Evolutionary conservation across 2,797 vertebrate genomes (phyloP).

Genomic region (Spheniscus humboldti): DNA sequence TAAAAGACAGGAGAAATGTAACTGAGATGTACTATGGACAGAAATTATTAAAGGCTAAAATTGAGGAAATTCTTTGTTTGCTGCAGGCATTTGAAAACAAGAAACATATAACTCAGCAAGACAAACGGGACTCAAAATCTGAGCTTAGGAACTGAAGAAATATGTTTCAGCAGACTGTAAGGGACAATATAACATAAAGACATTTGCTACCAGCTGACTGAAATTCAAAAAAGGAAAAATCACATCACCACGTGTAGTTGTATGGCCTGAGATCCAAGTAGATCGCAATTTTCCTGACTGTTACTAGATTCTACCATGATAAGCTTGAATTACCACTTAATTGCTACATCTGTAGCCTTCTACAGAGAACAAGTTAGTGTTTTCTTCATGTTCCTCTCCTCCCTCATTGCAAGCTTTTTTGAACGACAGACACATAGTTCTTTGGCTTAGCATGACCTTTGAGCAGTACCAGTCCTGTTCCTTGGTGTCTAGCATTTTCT

Average conservation of each 20-base stretch:
- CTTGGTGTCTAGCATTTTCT: background rate
- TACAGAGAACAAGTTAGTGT: background rate
- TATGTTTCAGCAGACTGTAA: slow-evolving; percentile 1
- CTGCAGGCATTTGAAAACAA: background rate
- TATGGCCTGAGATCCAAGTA: background rate
- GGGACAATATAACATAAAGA: background rate
- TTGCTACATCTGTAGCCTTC: background rate
- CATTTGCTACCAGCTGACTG: slow-evolving; percentile 19
- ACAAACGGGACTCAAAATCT: background rate
- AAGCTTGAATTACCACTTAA: background rate
- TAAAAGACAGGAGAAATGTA: background rate
- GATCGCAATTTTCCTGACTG: slow-evolving; percentile 7
- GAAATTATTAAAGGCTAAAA: background rate
- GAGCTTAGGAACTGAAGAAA: background rate
- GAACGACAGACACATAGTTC: background rate
- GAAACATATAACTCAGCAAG: background rate
- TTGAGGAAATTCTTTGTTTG: background rate
- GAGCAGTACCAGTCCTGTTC: background rate
- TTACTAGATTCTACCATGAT: slow-evolving; percentile 21
- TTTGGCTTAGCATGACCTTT: background rate
- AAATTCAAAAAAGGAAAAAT: slow-evolving; percentile 21
- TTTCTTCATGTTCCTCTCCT: background rate
- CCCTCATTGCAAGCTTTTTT: background rate
- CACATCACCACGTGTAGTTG: background rate
- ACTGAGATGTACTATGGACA: background rate